Evolutionary conservation across 2,888 invertebrate genomes (phyloP).

Genomic region (Scaptomyza flava): DNA sequence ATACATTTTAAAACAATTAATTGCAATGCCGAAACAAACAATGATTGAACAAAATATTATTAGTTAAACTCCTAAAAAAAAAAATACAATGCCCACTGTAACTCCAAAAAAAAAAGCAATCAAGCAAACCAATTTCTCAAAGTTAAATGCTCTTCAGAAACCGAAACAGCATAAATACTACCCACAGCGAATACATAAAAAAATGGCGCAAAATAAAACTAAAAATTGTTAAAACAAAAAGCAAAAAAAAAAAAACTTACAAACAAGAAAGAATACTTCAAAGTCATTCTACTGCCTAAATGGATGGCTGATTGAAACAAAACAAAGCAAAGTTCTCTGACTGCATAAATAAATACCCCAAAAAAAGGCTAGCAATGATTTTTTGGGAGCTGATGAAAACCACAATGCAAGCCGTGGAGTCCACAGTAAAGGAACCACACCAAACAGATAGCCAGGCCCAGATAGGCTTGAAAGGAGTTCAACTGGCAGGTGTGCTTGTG

Average conservation of each 20-base stretch:
- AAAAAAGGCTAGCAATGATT: conserved; percentile 30
- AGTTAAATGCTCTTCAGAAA: conserved; percentile 52
- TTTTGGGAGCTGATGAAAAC: conserved; percentile 26
- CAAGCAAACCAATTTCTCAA: conserved; percentile 71
- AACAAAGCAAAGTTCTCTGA: conserved; percentile 1
- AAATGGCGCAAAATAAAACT: conserved; percentile 39
- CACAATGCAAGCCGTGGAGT: conserved; percentile 26
- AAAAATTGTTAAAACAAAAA: conserved; percentile 12
- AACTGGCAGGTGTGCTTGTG: conserved; percentile 33
- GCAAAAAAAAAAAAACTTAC: no score
- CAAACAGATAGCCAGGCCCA: conserved; percentile 15
- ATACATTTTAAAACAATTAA: no score
- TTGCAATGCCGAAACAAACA: no score
- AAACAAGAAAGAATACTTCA: no score
- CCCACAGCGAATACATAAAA: conserved; percentile 37
- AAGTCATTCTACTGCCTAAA: conserved; percentile 20
- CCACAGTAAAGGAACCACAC: conserved; percentile 50
- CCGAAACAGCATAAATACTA: conserved; percentile 66
- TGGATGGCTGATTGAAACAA: conserved; percentile 13
- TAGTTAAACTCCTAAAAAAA: no score
- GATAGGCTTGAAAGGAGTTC: conserved; percentile 36
- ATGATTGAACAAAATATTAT: no score
- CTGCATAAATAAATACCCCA: conserved; percentile 46
- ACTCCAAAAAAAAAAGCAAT: conserved; percentile 33
- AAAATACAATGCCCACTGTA: conserved; percentile 14